phyloP scores from a whole-genome alignment of 2,797 vertebrate species.

The Salmo trutta region DNA sequence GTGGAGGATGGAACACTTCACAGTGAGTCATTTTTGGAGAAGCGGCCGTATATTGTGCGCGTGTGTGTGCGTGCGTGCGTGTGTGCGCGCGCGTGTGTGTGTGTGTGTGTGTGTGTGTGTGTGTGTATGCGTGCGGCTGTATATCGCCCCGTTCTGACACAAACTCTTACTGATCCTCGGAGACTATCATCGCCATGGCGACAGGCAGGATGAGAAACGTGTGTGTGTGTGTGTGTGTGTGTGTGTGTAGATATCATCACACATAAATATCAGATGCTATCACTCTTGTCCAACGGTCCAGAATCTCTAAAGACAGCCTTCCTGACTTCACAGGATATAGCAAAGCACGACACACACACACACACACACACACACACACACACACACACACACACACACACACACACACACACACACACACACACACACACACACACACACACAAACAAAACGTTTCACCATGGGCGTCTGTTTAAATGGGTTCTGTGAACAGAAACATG shows the following conservation, averaged over 20 bases:
- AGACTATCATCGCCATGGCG: too few species aligned
- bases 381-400: not conserved
- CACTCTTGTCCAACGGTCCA: constrained; percentile 23
- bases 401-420: not conserved
- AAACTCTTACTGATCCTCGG: too few species aligned
- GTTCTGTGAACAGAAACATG: constrained; percentile 48
- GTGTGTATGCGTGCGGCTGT: too few species aligned
- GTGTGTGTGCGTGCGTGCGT: too few species aligned
- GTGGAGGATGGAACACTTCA: too few species aligned
- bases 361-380: not conserved
- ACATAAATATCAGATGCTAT: constrained; percentile 20
- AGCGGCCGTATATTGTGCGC: too few species aligned
- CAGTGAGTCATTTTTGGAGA: too few species aligned
- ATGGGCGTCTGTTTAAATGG: constrained; percentile 33
- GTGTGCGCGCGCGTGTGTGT: too few species aligned
- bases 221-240: constrained; percentile 15
- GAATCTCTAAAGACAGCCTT: constrained; percentile 26
- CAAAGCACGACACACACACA: not conserved
- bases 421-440: not conserved
- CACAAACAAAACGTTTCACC: constrained; percentile 17
- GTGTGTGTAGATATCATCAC: constrained; percentile 2
- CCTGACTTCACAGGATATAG: constrained; percentile 35
- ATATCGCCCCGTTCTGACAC: too few species aligned
- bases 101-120: too few species aligned
- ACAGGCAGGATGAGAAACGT: too few species aligned